Evolutionary conservation across 2,888 invertebrate genomes (phyloP).

Genomic region (Trachelus troglodyta): DNA sequence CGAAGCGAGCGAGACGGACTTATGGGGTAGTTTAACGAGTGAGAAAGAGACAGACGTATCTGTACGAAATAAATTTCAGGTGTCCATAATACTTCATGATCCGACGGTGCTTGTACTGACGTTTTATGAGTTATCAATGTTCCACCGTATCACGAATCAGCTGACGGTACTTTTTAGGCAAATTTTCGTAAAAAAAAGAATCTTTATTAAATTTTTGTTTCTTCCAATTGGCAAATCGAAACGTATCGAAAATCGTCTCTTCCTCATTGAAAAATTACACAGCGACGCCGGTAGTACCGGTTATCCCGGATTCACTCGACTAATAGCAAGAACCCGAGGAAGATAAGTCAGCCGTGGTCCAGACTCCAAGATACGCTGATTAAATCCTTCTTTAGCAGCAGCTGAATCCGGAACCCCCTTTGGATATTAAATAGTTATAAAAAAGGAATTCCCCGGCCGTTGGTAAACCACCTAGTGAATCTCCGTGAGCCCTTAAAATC

Average conservation of each 20-base stretch:
- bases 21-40: background rate
- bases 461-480: background rate
- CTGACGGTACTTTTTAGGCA: background rate
- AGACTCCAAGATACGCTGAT: constrained; percentile 38
- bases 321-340: constrained; percentile 7
- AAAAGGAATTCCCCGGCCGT: constrained; percentile 12
- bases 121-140: no score
- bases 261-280: background rate
- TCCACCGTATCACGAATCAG: no score
- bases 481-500: background rate
- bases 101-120: no score
- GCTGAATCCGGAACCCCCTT: constrained; percentile 12
- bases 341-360: constrained; percentile 27
- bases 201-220: background rate
- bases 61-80: background rate
- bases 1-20: background rate
- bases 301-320: constrained; percentile 1
- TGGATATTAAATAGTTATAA: constrained; percentile 33
- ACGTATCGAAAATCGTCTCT: background rate
- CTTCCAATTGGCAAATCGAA: background rate
- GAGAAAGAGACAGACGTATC: background rate
- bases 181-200: no score
- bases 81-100: background rate
- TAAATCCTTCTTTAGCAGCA: constrained; percentile 34
- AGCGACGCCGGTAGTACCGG: background rate